Base-by-base conservation (phyloP, 2,113 vertebrate genomes). In the Oostethus manadensis region DNA sequence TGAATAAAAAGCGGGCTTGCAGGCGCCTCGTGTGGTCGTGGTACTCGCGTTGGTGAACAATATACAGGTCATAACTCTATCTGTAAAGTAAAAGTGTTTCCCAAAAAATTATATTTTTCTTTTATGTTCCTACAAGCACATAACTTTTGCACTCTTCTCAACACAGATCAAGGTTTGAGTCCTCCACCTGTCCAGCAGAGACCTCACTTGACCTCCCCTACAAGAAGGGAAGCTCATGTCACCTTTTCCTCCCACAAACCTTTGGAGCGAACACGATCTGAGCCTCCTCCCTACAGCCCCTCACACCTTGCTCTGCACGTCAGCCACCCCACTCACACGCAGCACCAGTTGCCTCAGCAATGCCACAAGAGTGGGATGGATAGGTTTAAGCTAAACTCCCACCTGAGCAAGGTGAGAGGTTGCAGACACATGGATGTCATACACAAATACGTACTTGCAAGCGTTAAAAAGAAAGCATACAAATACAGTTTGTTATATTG, bases 181-280 rank as follows among this genome's bases (percentile, higher is more conserved):
- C 73, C 92, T 0, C 60, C 92, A 35, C 87, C 92, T 47, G 86
- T 92, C 70, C 92, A 92, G 59, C 84, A 53, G 87, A 89, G 71
- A 22, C 87, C 88, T 2, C 84, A 87, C 60, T 68, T 90, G 88
- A 47, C 71, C 66, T 62, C 90, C 78, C 16, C 88, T 84, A 0
- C 78, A 89, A 66, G 90, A 91, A 76, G 74, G 59, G 80, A 84
- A 20, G 71, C 66, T 58, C 73, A 80, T 2, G 76, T 88, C 47
- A 58, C 86, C 0, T 84, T 89, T 55, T 74, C 88, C 3, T 91
- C 88, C 51, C 96, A 98, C 73, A 90, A 90, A 64, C 92, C 93
- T 0, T 87, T 98, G 86, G 92, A 92, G 73, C 87, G 95, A 75
- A 95, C 95, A 2, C 93, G 92, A 66, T 98, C 96, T 0, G 96